Percentiles rank a stretch among this genome's conserved stretches.
These are phyloP conservation scores for Harlomillsia oculata DNA, from an alignment of 1,140 invertebrate species.

Conservation along the genomic window DNA sequence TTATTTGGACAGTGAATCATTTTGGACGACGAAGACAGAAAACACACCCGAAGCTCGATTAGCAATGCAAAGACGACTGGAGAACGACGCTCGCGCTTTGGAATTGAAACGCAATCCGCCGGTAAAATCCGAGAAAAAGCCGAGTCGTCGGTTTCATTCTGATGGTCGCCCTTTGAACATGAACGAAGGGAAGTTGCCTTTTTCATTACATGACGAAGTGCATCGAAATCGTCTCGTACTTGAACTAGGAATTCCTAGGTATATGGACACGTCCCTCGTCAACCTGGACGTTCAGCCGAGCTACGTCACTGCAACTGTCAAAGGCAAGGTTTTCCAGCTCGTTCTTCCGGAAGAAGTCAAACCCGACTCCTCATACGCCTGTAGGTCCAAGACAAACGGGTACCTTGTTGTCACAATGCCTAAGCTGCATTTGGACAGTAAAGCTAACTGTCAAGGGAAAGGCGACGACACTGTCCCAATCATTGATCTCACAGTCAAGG, in stretches of 20 bases:
- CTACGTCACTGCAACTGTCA: constrained; percentile 69
- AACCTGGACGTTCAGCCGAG: constrained; percentile 74
- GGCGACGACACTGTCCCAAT: too few species aligned
- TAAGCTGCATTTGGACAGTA: too few species aligned
- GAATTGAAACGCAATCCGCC: constrained; percentile 25
- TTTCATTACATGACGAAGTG: constrained; percentile 58
- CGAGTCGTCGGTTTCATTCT: constrained; percentile 46
- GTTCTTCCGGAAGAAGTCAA: constrained; percentile 69
- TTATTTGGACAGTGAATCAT: too few species aligned
- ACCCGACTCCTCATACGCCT: constrained; percentile 57
- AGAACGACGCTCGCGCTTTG: constrained; percentile 8
- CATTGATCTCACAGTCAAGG: too few species aligned
- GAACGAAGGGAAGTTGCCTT: constrained; percentile 72
- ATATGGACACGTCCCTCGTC: constrained; percentile 70
- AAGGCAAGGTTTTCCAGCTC: constrained; percentile 79
- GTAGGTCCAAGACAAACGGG: constrained; percentile 72
- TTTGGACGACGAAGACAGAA: constrained; percentile 61
- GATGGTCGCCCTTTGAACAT: constrained; percentile 74
- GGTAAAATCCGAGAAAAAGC: constrained; percentile 37
- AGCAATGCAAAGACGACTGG: not conserved
- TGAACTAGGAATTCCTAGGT: constrained; percentile 59
- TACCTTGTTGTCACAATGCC: constrained; percentile 70
- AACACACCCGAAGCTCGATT: constrained; percentile 65
- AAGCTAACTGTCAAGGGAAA: too few species aligned
- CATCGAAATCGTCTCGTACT: constrained; percentile 50